These are phyloP conservation scores for Cheilosia soror DNA, from an alignment of 2,888 invertebrate species.

Conservation along the genomic window DNA sequence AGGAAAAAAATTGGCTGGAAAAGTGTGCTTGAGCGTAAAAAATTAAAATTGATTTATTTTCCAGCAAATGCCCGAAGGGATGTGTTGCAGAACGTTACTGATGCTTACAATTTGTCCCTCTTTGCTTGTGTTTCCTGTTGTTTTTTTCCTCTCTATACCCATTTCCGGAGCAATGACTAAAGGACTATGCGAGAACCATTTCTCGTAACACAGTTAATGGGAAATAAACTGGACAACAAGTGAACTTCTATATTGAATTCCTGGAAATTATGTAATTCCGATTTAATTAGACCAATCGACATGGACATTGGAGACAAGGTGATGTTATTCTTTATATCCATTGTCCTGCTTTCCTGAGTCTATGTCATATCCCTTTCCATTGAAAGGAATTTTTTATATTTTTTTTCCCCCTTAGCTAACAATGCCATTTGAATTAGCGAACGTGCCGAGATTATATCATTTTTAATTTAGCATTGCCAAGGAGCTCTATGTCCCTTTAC, in stretches of 20 bases:
- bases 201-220: not conserved
- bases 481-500: not conserved
- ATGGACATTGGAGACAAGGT: not conserved
- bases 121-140: not conserved
- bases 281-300: constrained; percentile 34
- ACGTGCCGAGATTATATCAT: constrained; percentile 6
- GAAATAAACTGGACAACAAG: constrained; percentile 8
- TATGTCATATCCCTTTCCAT: too few relatives aligned
- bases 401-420: not conserved
- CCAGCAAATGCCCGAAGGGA: not conserved
- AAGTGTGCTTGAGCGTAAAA: constrained; percentile 45
- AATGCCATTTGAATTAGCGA: not conserved
- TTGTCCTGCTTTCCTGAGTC: not conserved
- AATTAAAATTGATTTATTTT: constrained; percentile 59
- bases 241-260: constrained; percentile 27
- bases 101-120: not conserved
- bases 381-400: not conserved
- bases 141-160: constrained; percentile 5
- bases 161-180: not conserved
- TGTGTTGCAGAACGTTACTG: not conserved
- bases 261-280: constrained; percentile 4
- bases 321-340: not conserved
- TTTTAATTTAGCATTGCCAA: constrained; percentile 1
- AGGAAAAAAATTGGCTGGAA: constrained; percentile 38
- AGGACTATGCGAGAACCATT: not conserved